Evolutionary conservation across 1,140 invertebrate species (phyloP).

Genomic region (Caerostris extrusa): DNA sequence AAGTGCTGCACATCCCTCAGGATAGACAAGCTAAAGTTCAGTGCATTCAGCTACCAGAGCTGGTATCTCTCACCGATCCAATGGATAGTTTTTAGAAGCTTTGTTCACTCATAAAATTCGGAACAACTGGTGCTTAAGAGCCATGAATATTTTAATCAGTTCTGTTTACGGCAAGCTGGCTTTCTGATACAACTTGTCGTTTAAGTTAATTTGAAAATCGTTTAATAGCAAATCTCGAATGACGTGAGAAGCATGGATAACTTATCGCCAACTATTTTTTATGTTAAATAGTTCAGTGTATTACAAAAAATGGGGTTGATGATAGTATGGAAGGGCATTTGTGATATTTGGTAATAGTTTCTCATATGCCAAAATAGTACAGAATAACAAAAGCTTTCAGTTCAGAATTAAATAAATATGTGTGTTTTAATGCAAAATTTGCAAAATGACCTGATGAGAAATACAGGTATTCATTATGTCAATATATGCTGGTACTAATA

Average conservation of each 20-base stretch:
- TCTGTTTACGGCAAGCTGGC: neutral
- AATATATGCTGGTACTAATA: no score
- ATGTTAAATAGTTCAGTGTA: neutral
- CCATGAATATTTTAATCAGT: neutral
- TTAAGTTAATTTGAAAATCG: neutral
- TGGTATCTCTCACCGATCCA: neutral
- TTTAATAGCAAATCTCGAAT: conserved; percentile 15
- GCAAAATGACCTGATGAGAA: no score
- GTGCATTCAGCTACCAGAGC: no score
- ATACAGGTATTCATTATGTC: no score
- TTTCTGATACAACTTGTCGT: neutral
- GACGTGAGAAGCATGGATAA: neutral
- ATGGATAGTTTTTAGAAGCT: neutral
- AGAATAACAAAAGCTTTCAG: no score
- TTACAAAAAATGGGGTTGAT: neutral
- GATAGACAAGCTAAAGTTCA: no score
- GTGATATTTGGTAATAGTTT: no score
- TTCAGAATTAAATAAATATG: no score
- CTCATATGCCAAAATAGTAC: no score
- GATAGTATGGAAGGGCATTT: no score
- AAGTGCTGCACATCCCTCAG: neutral
- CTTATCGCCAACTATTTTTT: neutral
- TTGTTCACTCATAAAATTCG: neutral
- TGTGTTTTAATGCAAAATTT: no score
- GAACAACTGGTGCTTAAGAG: neutral